phyloP scores from a whole-genome alignment of 92 coral and sea anemone species.

The Anthopleura xanthogrammica region DNA sequence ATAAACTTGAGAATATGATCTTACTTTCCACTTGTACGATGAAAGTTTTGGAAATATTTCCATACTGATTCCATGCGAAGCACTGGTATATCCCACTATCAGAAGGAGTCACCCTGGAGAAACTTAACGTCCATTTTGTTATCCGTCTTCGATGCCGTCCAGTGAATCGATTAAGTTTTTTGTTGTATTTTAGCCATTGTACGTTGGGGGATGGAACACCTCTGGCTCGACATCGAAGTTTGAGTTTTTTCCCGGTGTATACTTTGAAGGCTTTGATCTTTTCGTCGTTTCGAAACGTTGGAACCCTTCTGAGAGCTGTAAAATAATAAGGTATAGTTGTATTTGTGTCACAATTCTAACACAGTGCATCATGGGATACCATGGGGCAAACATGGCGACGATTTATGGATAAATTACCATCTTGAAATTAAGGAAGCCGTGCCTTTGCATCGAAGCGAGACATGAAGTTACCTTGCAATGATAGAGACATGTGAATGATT shows the following conservation, averaged over 20 bases:
- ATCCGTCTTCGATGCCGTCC: conserved; percentile 31
- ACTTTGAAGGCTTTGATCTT: conserved; percentile 1
- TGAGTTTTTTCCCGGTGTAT: conserved; percentile 45
- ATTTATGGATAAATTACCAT: too few relatives aligned
- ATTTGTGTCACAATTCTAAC: too few relatives aligned
- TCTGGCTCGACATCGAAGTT: conserved; percentile 55
- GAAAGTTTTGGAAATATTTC: conserved; percentile 57
- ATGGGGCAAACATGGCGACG: too few relatives aligned
- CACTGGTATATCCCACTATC: conserved; percentile 69
- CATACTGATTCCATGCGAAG: conserved; percentile 55
- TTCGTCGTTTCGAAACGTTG: conserved; percentile 31
- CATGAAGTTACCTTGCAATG: too few relatives aligned
- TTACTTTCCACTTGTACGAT: conserved; percentile 46
- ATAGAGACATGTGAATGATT: too few relatives aligned
- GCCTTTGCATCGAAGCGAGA: too few relatives aligned
- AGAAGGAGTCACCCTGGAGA: conserved; percentile 31
- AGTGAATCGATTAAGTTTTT: conserved; percentile 10
- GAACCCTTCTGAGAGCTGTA: conserved; percentile 36
- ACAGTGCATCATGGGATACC: too few relatives aligned
- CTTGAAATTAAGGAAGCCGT: too few relatives aligned
- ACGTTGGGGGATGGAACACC: conserved; percentile 56
- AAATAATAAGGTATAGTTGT: background rate
- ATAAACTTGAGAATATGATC: background rate
- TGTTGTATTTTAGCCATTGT: conserved; percentile 57
- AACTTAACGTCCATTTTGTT: conserved; percentile 55